A percentile compares a stretch with the other conserved stretches of the same genome.
Conservation (phyloP, 2,113 vertebrate species). For the Prolemur simus region DNA sequence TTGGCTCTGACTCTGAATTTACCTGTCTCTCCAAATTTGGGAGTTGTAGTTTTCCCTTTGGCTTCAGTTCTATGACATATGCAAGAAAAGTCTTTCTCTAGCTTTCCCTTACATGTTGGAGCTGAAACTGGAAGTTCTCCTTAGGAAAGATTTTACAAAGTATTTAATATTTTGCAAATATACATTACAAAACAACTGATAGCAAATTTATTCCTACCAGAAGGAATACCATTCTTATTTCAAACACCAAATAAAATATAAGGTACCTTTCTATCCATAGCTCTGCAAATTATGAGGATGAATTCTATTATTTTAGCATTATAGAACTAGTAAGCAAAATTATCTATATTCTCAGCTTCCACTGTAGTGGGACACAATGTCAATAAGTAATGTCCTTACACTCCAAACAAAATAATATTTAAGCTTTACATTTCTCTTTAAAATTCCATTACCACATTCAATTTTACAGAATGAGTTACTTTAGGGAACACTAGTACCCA, state of each 20-base stretch:
- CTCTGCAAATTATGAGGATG: conserved; percentile 27
- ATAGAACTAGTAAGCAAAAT: conserved; percentile 21
- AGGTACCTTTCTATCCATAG: neutral
- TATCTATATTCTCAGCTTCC: conserved; percentile 31
- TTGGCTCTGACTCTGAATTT: neutral
- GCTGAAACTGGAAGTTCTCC: neutral
- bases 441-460: neutral
- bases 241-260: neutral
- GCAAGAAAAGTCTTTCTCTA: neutral
- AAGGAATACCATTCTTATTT: neutral
- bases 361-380: neutral
- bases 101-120: neutral
- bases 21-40: neutral
- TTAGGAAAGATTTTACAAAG: neutral
- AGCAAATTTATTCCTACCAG: neutral
- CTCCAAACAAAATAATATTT: conserved; percentile 28
- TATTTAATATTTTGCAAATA: conserved; percentile 43
- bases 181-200: neutral
- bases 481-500: neutral
- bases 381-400: neutral
- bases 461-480: neutral
- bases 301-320: neutral
- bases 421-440: neutral
- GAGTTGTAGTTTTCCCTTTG: neutral
- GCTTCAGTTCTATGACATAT: neutral